Evolutionary conservation across 2,797 vertebrate genomes (phyloP).

Genomic region (Cossypha niveicapilla): DNA sequence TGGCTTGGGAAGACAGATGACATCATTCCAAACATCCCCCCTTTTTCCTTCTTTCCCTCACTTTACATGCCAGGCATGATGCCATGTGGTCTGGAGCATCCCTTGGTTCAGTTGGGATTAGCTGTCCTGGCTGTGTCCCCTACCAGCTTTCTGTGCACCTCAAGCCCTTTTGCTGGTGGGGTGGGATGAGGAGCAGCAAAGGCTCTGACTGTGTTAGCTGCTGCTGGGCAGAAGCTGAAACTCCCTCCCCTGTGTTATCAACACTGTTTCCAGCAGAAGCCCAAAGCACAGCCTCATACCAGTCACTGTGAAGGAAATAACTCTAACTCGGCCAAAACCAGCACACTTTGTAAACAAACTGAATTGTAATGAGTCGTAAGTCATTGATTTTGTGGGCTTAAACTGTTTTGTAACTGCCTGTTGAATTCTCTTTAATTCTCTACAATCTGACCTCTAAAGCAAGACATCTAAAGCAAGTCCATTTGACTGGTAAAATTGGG

Average conservation of each 20-base stretch:
- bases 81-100: not conserved
- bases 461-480: not conserved
- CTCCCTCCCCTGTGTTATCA: not conserved
- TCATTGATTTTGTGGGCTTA: not conserved
- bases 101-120: not conserved
- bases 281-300: not conserved
- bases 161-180: not conserved
- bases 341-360: not conserved
- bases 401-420: not conserved
- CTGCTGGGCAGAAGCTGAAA: not conserved
- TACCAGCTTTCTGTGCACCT: not conserved
- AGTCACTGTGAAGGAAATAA: too few species aligned
- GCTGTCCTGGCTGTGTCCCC: not conserved
- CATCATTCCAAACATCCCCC: not conserved
- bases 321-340: too few species aligned
- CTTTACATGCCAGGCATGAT: not conserved
- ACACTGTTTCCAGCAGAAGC: rapidly evolving
- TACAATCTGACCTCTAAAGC: not conserved
- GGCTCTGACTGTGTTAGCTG: not conserved
- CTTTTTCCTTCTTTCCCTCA: not conserved
- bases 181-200: not conserved
- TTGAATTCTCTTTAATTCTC: not conserved
- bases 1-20: not conserved
- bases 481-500: not conserved
- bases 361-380: not conserved